Evolutionary conservation across 2,888 invertebrate genomes (phyloP).

Genomic region (Drosophila imparisetae): DNA sequence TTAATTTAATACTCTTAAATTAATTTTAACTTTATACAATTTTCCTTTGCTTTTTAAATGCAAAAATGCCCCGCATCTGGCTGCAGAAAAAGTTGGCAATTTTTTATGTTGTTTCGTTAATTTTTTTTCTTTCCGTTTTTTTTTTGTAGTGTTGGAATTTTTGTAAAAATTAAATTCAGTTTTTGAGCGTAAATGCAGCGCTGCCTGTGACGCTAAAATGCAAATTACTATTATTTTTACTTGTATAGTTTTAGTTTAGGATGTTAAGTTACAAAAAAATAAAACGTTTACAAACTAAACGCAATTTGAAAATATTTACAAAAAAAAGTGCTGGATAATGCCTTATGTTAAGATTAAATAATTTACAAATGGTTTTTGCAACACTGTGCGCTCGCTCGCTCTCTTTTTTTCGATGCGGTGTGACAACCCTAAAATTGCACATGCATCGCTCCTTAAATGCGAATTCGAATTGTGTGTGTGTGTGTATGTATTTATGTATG

Average conservation of each 20-base stretch:
- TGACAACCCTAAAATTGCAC: constrained; percentile 64
- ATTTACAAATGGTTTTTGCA: constrained; percentile 81
- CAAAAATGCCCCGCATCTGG: constrained; percentile 66
- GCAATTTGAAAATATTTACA: constrained; percentile 69
- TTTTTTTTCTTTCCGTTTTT: constrained; percentile 22
- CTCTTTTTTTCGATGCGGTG: constrained; percentile 53
- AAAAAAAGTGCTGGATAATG: constrained; percentile 74
- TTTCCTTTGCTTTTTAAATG: constrained; percentile 70
- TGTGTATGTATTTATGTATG: constrained; percentile 23
- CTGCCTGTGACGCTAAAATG: constrained; percentile 73
- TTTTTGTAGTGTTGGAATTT: constrained; percentile 39
- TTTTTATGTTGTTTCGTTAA: constrained; percentile 19
- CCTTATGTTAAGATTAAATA: constrained; percentile 75
- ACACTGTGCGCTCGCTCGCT: constrained; percentile 62
- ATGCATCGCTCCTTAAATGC: constrained; percentile 42
- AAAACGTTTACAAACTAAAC: constrained; percentile 62
- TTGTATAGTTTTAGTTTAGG: constrained; percentile 51
- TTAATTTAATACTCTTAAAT: constrained; percentile 73
- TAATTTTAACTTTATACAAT: constrained; percentile 68
- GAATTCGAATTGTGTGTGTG: constrained; percentile 61
- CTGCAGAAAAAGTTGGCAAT: constrained; percentile 70
- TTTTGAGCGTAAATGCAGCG: constrained; percentile 82
- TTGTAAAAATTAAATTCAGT: constrained; percentile 73
- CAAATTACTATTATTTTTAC: constrained; percentile 61
- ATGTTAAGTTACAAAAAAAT: constrained; percentile 57